Conservation (phyloP, 2,797 vertebrate genomes). For the Perdix hodgsoniae region DNA sequence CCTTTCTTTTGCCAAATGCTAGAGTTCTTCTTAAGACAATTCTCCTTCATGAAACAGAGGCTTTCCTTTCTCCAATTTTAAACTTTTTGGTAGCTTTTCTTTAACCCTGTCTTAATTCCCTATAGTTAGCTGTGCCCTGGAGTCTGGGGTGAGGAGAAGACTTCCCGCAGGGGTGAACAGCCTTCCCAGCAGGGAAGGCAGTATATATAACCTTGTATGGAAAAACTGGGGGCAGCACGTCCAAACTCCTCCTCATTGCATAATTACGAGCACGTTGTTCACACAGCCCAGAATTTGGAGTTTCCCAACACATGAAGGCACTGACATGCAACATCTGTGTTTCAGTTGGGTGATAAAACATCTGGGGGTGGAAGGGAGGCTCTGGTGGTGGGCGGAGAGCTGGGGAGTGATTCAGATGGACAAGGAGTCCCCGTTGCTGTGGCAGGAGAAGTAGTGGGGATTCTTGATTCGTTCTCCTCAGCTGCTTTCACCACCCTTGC, state of each 20-base stretch:
- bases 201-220: slow-evolving; percentile 10
- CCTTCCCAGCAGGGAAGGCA: slow-evolving; percentile 14
- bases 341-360: background rate
- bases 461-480: background rate
- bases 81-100: slow-evolving; percentile 10
- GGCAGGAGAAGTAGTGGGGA: background rate
- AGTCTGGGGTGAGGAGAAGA: background rate
- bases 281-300: background rate
- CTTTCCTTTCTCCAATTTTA: background rate
- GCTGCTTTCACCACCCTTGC: background rate
- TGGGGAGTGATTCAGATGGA: background rate
- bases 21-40: slow-evolving; percentile 13
- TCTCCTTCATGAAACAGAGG: slow-evolving; percentile 15
- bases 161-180: slow-evolving; percentile 2
- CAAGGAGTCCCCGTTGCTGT: background rate
- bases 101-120: slow-evolving; percentile 15
- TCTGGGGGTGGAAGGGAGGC: background rate
- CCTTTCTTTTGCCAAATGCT: slow-evolving; percentile 35
- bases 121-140: background rate
- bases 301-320: slow-evolving; percentile 25
- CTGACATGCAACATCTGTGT: background rate
- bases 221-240: slow-evolving; percentile 12
- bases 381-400: background rate
- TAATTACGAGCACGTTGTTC: background rate
- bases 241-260: background rate